Percentiles rank a stretch among this genome's conserved stretches.
Evolutionary conservation across 2,888 invertebrate species (phyloP).

Genomic region (Euzetes globulus): DNA sequence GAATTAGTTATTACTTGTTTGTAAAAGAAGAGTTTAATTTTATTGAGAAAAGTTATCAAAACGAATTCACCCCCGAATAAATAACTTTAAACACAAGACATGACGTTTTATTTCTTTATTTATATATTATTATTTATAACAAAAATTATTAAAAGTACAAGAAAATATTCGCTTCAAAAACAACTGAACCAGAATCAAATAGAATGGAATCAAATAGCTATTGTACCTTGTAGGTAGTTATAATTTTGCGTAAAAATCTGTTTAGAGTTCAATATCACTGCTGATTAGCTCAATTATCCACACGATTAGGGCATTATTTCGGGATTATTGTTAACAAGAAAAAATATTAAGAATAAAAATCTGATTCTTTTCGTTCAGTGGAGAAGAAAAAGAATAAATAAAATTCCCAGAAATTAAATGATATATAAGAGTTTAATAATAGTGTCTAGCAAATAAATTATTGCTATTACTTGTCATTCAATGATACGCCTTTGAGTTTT

Average conservation of each 20-base stretch:
- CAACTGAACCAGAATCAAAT: too few species aligned
- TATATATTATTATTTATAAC: too few species aligned
- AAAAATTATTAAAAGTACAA: too few species aligned
- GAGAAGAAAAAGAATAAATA: background rate
- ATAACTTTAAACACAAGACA: too few species aligned
- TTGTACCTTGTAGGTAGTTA: too few species aligned
- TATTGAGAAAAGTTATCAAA: background rate
- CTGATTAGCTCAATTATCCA: background rate
- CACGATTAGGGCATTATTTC: background rate
- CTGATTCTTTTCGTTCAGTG: too few species aligned
- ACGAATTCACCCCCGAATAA: background rate
- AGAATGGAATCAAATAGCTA: too few species aligned
- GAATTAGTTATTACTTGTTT: background rate
- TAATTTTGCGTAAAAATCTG: background rate
- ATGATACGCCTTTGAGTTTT: background rate
- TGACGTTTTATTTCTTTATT: too few species aligned
- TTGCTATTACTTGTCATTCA: background rate
- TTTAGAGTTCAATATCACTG: background rate
- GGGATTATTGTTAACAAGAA: too few species aligned
- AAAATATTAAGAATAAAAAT: too few species aligned
- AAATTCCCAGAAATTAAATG: background rate
- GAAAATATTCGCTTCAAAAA: too few species aligned
- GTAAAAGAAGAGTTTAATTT: background rate
- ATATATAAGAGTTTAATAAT: slow-evolving; percentile 9
- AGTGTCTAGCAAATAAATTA: background rate